Conservation (phyloP, 37 sponge, comb jelly and placozoan species). For the Mnemiopsis leidyi region DNA sequence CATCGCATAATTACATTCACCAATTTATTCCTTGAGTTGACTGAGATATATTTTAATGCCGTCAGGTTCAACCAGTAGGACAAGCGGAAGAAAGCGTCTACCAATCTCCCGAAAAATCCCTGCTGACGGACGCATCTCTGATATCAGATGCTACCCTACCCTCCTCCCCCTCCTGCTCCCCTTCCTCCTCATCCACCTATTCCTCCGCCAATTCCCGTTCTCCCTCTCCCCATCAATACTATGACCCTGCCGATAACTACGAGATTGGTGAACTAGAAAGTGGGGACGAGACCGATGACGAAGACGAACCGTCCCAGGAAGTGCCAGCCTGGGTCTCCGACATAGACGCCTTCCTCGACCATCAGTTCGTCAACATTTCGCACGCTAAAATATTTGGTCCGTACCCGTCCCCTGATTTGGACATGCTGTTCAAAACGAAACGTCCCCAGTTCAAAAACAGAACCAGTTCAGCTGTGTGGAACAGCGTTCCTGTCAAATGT, state of each 20-base stretch:
- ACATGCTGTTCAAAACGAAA: background rate
- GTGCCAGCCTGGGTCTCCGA: slow-evolving; percentile 47
- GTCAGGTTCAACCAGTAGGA: background rate
- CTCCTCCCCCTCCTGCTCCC: background rate
- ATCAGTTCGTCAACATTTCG: background rate
- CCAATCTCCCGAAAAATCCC: background rate
- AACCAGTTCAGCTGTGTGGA: slow-evolving; percentile 32
- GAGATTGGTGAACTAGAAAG: background rate
- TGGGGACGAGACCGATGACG: slow-evolving; percentile 32
- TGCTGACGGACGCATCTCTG: background rate
- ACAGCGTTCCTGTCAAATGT: background rate
- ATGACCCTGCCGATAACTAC: slow-evolving; percentile 53
- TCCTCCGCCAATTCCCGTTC: background rate
- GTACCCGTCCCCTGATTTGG: slow-evolving; percentile 26
- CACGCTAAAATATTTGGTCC: background rate
- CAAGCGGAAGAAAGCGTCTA: background rate
- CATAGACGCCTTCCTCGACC: background rate
- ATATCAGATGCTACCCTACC: background rate
- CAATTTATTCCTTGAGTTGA: too few species aligned
- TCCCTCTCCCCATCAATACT: background rate
- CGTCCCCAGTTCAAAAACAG: slow-evolving; percentile 6
- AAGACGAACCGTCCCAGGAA: background rate
- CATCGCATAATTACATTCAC: too few species aligned
- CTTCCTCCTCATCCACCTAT: background rate
- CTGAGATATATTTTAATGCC: too few species aligned